phyloP scores from a whole-genome alignment of 2,797 vertebrate species.

The Chrosomus eos region DNA sequence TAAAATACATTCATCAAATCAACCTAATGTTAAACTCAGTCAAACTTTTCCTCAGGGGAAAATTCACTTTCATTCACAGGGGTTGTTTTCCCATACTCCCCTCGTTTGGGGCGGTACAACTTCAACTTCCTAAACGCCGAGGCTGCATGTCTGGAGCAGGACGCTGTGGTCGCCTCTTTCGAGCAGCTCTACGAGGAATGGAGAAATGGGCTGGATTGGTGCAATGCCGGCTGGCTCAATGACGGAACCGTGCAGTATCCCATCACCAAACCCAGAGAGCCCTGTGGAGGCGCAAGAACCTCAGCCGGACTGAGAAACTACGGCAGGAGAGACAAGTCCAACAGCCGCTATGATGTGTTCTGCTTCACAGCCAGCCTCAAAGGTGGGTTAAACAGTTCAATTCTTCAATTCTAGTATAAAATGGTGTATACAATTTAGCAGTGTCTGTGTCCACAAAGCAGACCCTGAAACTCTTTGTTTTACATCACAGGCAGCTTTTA shows the following conservation, averaged over 20 bases:
- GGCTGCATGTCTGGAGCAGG: conserved; percentile 84
- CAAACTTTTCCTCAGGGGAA: conserved; percentile 43
- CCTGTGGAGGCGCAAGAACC: conserved; percentile 86
- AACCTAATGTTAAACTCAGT: conserved; percentile 23
- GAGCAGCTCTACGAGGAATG: conserved; percentile 89
- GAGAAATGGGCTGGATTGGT: conserved; percentile 93
- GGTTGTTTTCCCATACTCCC: conserved; percentile 91
- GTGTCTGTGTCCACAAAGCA: background rate
- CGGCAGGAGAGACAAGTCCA: conserved; percentile 84
- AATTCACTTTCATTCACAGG: conserved; percentile 73
- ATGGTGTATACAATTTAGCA: background rate
- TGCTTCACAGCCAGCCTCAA: conserved; percentile 85
- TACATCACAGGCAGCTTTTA: conserved; percentile 85
- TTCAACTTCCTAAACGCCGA: conserved; percentile 86
- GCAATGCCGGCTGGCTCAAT: conserved; percentile 95
- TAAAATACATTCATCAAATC: background rate
- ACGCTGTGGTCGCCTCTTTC: conserved; percentile 83
- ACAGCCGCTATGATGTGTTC: conserved; percentile 89
- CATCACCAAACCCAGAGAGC: conserved; percentile 87
- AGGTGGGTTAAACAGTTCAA: conserved; percentile 73
- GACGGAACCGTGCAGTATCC: conserved; percentile 95
- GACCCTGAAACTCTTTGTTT: background rate
- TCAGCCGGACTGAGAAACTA: conserved; percentile 90
- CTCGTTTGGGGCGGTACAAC: conserved; percentile 85
- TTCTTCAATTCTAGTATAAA: background rate